Evolutionary conservation across 2,888 invertebrate species (phyloP), one percentile per base, ranked within the genome.

Genomic region (Rhimphoctona megacephalus): DNA sequence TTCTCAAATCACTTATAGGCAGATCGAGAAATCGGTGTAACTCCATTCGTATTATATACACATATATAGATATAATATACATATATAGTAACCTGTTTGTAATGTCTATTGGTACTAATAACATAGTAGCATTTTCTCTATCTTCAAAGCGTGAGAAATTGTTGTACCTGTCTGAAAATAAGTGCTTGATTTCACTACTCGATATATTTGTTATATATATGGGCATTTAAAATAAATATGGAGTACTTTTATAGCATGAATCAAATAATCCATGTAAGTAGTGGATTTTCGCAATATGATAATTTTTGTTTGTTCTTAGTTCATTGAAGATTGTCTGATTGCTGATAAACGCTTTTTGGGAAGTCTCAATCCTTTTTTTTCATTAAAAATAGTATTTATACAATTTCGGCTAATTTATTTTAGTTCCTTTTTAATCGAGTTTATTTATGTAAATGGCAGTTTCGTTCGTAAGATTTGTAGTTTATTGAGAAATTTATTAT

Each of bases 61-160:
- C 7, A 17, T 17, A 30, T 73, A 54, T 11, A 33, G 33, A 52
- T 52, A 67, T 11, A 54, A 43, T 9, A 52, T 61, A 4, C 49
- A 22, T 69, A 43, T 77, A 76, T 17, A 67, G 9, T 64, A 33
- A 22, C 36, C 39, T 14, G 61, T 61, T 66, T 19, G 74, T 82
- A 82, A 81, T 67, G 73, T 54, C 73, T 81, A 81, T 85, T 54
- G 66, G 43, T 46, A 70, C 82, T 85, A 85, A 85, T 85, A 82
- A 85, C 70, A 83, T 70, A 49, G 85, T 76, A 83, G 74, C 74
- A 54, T 83, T 83, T 85, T 85, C 83, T 85, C 66, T 80, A 76
- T 83, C 74, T 80, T 57, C 69, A 39, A 76, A 83, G 83, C 85
- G 85, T 85, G 85, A 85, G 81, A 85, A 85, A 85, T 85, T 69